phyloP scores from a whole-genome alignment of 2,113 vertebrate genomes.

The Mastomys coucha region DNA sequence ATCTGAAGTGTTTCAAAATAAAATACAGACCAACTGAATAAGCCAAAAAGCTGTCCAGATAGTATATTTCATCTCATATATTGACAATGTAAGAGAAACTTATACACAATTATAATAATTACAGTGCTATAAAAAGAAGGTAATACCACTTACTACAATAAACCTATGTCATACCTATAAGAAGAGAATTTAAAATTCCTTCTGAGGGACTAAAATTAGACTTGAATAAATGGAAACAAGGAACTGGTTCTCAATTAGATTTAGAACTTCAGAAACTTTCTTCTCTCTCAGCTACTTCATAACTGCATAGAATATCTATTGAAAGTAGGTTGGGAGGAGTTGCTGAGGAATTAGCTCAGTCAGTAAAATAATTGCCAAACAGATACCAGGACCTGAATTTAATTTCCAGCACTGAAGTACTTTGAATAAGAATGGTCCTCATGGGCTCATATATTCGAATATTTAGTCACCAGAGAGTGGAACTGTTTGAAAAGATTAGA shows the following conservation, averaged over 20 bases:
- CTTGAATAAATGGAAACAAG: constrained; percentile 33
- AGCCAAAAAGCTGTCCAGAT: constrained; percentile 13
- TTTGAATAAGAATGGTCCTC: not conserved
- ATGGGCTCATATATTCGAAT: not conserved
- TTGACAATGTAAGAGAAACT: constrained; percentile 25
- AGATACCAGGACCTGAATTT: not conserved
- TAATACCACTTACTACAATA: not conserved
- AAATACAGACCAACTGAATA: not conserved
- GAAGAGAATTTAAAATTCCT: constrained; percentile 23
- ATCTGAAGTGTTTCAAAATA: constrained; percentile 32
- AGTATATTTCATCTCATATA: constrained; percentile 11
- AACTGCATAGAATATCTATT: not conserved
- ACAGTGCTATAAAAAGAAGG: not conserved
- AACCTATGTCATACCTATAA: not conserved
- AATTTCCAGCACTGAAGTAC: not conserved
- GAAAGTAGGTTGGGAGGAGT: not conserved
- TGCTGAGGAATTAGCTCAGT: no score
- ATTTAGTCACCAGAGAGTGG: not conserved
- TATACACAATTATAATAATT: not conserved
- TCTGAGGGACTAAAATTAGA: not conserved
- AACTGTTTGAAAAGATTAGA: not conserved
- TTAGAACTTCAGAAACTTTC: not conserved
- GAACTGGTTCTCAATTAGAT: constrained; percentile 18
- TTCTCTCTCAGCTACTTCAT: constrained; percentile 6
- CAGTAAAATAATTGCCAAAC: not conserved